phyloP scores from a whole-genome alignment of 2,113 vertebrate species.

The Phylloscopus whistleri region DNA sequence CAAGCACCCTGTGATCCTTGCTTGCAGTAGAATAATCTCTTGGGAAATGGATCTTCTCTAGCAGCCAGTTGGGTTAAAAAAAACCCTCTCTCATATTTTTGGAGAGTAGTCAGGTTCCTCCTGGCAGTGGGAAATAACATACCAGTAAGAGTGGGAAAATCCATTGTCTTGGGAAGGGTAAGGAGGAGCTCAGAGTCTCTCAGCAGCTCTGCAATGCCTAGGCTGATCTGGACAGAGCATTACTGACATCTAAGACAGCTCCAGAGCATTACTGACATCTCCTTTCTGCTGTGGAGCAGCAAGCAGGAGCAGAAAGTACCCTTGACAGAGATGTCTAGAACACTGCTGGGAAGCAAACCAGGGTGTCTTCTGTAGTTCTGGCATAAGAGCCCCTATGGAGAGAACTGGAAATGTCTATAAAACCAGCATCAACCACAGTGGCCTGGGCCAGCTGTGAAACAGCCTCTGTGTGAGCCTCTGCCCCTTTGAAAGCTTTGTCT shows the following conservation, averaged over 20 bases:
- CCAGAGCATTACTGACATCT: background rate
- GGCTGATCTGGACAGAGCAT: background rate
- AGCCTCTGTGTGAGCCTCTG: too few relatives aligned
- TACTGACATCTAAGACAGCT: background rate
- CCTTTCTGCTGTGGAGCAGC: background rate
- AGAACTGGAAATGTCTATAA: background rate
- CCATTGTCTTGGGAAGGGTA: background rate
- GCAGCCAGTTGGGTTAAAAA: background rate
- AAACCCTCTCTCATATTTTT: background rate
- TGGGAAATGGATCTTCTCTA: background rate
- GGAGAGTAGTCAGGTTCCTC: background rate
- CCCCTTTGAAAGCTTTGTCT: background rate
- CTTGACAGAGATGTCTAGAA: background rate
- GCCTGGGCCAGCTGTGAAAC: background rate
- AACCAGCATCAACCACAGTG: background rate
- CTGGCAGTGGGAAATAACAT: background rate
- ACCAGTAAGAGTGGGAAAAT: background rate
- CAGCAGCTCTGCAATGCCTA: background rate
- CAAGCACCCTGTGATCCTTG: background rate
- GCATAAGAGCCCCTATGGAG: background rate
- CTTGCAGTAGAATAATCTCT: background rate
- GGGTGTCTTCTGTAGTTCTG: rapidly evolving
- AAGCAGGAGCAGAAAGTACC: background rate
- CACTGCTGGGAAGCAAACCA: background rate
- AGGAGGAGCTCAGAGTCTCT: background rate